Conservation (phyloP, 1,140 invertebrate species). For the Odontomachus brunneus region DNA sequence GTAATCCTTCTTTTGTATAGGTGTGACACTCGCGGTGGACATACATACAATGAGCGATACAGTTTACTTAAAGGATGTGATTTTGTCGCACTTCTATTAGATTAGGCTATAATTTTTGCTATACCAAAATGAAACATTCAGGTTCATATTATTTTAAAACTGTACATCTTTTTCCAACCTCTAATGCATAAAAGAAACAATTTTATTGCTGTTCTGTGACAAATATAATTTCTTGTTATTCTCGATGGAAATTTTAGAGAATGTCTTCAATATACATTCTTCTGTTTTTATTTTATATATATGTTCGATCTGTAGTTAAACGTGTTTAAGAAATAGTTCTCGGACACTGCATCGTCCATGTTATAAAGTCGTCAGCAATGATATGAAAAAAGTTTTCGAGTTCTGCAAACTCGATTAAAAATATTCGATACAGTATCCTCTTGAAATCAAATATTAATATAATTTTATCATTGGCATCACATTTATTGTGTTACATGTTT, state of each 20-base stretch:
- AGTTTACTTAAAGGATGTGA: slow-evolving; percentile 39
- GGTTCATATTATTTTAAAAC: slow-evolving; percentile 27
- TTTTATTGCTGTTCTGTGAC: slow-evolving; percentile 13
- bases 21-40: slow-evolving; percentile 26
- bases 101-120: slow-evolving; percentile 30
- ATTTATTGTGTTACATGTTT: slow-evolving; percentile 60
- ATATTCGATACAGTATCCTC: slow-evolving; percentile 54
- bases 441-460: slow-evolving; percentile 58
- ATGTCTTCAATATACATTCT: slow-evolving; percentile 5
- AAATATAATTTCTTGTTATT: slow-evolving; percentile 3
- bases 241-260: neutral
- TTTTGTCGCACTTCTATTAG: slow-evolving; percentile 24
- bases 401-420: slow-evolving; percentile 1
- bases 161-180: slow-evolving; percentile 20
- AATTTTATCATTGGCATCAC: slow-evolving; percentile 55
- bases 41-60: slow-evolving; percentile 35
- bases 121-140: slow-evolving; percentile 6
- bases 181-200: neutral
- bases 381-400: slow-evolving; percentile 15
- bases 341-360: neutral
- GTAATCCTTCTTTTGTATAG: slow-evolving; percentile 14
- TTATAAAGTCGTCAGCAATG: slow-evolving; percentile 18
- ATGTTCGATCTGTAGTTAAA: slow-evolving; percentile 22
- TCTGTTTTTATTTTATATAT: slow-evolving; percentile 3
- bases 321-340: slow-evolving; percentile 17